These are phyloP conservation scores for Penaeus vannamei DNA, from an alignment of 1,140 invertebrate species.

Conservation along the genomic window DNA sequence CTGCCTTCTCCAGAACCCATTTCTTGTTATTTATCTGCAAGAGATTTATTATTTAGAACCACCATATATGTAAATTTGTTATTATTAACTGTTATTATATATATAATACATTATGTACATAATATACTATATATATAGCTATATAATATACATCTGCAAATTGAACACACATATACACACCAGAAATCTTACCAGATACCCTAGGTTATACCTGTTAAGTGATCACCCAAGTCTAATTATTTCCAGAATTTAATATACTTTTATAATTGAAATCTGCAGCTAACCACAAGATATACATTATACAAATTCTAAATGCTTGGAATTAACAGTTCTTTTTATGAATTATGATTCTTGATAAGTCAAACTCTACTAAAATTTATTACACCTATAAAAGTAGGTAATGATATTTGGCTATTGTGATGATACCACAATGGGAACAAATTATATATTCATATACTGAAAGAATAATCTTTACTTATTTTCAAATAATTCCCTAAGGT, in stretches of 20 bases:
- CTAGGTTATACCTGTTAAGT: neutral
- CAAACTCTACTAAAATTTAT: too few species aligned
- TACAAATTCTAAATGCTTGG: too few species aligned
- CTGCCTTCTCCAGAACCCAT: conserved; percentile 47
- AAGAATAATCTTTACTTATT: too few species aligned
- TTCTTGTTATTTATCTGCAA: neutral
- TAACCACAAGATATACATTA: neutral
- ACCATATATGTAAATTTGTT: too few species aligned
- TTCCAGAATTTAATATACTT: neutral
- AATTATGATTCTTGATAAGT: too few species aligned
- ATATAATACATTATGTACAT: conserved; percentile 11
- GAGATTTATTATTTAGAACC: neutral
- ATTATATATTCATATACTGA: too few species aligned
- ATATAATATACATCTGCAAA: neutral
- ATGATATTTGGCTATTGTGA: too few species aligned
- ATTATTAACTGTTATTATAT: too few species aligned
- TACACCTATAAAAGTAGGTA: too few species aligned
- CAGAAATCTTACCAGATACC: neutral
- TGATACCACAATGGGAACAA: too few species aligned
- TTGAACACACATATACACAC: neutral
- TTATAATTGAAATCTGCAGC: neutral
- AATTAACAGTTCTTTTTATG: too few species aligned
- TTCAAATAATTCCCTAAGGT: too few species aligned
- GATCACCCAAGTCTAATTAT: neutral
- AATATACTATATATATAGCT: conserved; percentile 19